phyloP scores from a whole-genome alignment of 2,888 invertebrate genomes.

The Napeogenes sylphis region DNA sequence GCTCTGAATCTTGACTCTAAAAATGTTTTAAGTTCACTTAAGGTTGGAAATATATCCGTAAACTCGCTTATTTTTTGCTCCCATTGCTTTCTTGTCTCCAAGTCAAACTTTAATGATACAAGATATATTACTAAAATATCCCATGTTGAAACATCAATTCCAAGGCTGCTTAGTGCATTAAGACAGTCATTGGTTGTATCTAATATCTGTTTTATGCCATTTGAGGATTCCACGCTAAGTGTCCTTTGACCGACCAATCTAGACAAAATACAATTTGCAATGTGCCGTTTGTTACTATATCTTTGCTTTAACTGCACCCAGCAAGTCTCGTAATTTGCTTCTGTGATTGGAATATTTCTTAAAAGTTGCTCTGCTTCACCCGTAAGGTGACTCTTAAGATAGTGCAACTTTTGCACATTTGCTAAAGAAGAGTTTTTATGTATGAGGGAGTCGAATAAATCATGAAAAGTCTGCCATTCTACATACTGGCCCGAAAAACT shows the following conservation, averaged over 20 bases:
- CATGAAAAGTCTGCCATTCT: conserved; percentile 16
- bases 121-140: no score
- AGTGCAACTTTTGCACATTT: background rate
- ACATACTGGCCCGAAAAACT: conserved; percentile 11
- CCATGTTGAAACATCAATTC: no score
- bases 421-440: conserved; percentile 11
- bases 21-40: no score
- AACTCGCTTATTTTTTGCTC: no score
- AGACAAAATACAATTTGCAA: conserved; percentile 29
- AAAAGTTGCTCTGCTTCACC: conserved; percentile 19
- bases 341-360: conserved; percentile 17
- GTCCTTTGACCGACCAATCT: conserved; percentile 31
- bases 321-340: conserved; percentile 29
- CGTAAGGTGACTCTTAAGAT: background rate
- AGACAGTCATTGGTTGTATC: conserved; percentile 34
- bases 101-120: no score
- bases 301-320: conserved; percentile 29
- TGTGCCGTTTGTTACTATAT: conserved; percentile 29
- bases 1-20: no score
- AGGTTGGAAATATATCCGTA: no score
- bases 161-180: no score
- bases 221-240: conserved; percentile 22
- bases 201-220: conserved; percentile 33
- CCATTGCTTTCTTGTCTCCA: no score
- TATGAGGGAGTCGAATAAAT: conserved; percentile 14